Evolutionary conservation across 2,888 invertebrate genomes (phyloP), one percentile per base, ranked within the genome.

Genomic region (Cerceris ruficornis): DNA sequence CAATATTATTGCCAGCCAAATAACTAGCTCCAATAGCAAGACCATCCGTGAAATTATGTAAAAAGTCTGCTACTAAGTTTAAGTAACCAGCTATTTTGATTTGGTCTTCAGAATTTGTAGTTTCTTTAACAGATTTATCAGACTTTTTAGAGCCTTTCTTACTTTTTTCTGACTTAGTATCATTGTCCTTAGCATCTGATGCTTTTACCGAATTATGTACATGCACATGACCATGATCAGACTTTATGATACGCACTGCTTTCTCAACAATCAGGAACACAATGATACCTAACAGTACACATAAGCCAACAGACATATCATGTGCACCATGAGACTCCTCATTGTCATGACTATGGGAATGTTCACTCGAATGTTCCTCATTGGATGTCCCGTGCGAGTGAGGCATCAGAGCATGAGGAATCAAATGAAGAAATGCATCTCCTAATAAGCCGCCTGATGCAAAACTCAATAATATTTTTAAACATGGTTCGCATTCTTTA

Each of bases 21-120:
- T 96, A 99, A 0, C 99, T 99, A 0, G 99, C 99, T 64, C 99
- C 99, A 91, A 99, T 99, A 28, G 99, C 99, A 77, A 99, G 93
- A 28, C 99, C 99, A 94, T 99, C 99, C 11, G 99, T 99, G 90
- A 99, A 99, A 93, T 99, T 99, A 92, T 99, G 99, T 13, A 98
- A 96, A 92, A 99, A 99, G 93, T 99, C 99, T 49, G 99, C 99
- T 66, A 98, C 99, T 83, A 99, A 93, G 93, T 99, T 99, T 80
- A 99, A 94, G 92, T 99, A 99, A 2, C 98, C 98, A 49, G 98
- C 95, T 13, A 98, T 96, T 93, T 96, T 95, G 65, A 97, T 95
- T 67, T 95, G 94, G 52, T 89, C 91, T 46, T 88, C 83, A 73
- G 93, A 91, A 69, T 93, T 93, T 87, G 94, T 43, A 14, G 46